phyloP scores from a whole-genome alignment of 2,113 vertebrate genomes.

The Numenius arquata region DNA sequence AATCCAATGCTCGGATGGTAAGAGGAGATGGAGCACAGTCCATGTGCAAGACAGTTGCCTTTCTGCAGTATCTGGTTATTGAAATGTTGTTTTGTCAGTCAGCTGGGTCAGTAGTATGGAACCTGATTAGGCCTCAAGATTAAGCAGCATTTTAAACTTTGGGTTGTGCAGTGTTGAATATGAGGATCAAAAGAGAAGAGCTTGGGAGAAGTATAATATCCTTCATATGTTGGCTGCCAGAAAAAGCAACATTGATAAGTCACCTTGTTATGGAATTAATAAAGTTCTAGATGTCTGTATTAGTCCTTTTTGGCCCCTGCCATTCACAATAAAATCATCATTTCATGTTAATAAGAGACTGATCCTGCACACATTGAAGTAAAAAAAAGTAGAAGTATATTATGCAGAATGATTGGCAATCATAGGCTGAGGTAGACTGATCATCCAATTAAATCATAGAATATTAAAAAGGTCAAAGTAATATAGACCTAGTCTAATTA shows the following conservation, averaged over 20 bases:
- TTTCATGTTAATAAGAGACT: background rate
- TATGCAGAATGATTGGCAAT: constrained; percentile 69
- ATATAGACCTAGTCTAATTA: constrained; percentile 77
- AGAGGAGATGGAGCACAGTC: background rate
- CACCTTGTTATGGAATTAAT: background rate
- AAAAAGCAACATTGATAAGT: background rate
- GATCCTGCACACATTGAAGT: background rate
- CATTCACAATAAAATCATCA: background rate
- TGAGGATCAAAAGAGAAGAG: background rate
- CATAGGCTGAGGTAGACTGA: constrained; percentile 62
- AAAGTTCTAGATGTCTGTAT: background rate
- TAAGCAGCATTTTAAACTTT: background rate
- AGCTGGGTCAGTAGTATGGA: background rate
- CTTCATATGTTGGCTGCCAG: background rate
- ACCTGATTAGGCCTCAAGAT: background rate
- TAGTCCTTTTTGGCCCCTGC: background rate
- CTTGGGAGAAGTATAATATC: background rate
- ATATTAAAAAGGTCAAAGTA: constrained; percentile 83
- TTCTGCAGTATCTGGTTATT: background rate
- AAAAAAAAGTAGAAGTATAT: constrained; percentile 52
- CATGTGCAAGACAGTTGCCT: background rate
- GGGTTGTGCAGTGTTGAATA: background rate
- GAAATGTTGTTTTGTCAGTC: background rate
- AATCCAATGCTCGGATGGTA: background rate
- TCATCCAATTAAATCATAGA: constrained; percentile 78